phyloP scores from a whole-genome alignment of 2,113 vertebrate genomes.

The Mormyrus iriodes region DNA sequence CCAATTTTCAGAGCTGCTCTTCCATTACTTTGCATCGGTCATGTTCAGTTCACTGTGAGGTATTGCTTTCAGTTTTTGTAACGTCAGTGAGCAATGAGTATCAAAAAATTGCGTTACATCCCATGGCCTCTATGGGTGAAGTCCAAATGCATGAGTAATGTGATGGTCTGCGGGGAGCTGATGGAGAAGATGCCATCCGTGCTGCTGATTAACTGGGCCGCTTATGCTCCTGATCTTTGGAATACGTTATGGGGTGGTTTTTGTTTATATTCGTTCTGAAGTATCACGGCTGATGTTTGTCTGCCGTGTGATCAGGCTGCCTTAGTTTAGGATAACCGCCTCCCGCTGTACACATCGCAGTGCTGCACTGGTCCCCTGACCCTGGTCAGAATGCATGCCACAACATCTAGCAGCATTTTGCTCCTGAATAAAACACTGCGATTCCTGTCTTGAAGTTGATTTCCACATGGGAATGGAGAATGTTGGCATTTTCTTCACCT shows the following conservation, averaged over 20 bases:
- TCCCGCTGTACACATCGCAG: neutral
- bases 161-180: neutral
- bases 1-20: neutral
- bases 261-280: neutral
- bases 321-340: neutral
- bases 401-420: neutral
- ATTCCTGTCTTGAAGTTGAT: neutral
- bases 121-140: neutral
- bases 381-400: neutral
- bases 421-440: neutral
- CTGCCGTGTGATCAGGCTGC: neutral
- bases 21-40: neutral
- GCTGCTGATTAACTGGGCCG: neutral
- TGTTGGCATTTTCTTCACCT: neutral
- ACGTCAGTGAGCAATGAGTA: neutral
- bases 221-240: neutral
- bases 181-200: neutral
- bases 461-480: neutral
- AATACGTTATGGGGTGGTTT: neutral
- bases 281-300: neutral
- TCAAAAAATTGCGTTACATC: neutral
- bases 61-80: neutral
- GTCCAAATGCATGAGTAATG: neutral
- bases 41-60: neutral
- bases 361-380: neutral